A percentile compares a stretch with the other conserved stretches of the same genome.
Evolutionary conservation across 1,140 invertebrate genomes (phyloP).

Genomic region (Euschistus heros): DNA sequence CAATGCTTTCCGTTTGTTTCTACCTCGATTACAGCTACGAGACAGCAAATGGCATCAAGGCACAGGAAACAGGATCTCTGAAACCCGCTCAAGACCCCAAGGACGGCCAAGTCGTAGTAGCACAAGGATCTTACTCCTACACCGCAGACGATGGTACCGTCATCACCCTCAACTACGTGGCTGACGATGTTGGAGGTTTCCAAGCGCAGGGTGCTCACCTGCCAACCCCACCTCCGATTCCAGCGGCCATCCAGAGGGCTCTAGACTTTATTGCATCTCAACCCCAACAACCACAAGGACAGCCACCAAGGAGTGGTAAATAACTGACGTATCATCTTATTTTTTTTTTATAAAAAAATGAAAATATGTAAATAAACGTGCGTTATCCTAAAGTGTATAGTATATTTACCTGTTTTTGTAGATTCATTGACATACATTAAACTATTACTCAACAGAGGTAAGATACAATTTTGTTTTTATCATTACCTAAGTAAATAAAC

Average conservation of each 20-base stretch:
- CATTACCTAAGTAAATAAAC: too few species aligned
- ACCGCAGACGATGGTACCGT: conserved; percentile 59
- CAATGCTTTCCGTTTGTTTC: not conserved
- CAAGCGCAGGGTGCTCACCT: conserved; percentile 47
- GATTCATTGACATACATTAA: too few species aligned
- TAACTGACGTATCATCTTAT: not conserved
- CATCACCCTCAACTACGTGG: conserved; percentile 57
- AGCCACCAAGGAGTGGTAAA: not conserved
- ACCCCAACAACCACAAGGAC: conserved; percentile 28
- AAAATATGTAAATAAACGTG: conserved; percentile 2
- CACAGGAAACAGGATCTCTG: conserved; percentile 20
- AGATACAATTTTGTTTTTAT: too few species aligned
- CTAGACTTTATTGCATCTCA: conserved; percentile 49
- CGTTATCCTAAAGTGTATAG: not conserved
- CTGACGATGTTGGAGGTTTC: conserved; percentile 55
- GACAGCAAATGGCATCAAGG: conserved; percentile 27
- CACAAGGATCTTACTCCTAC: conserved; percentile 50
- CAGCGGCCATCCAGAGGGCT: conserved; percentile 59
- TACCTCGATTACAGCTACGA: conserved; percentile 22
- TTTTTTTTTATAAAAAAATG: not conserved
- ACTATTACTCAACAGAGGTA: too few species aligned
- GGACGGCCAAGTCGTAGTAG: conserved; percentile 46
- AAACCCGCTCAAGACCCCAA: conserved; percentile 23
- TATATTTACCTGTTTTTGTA: not conserved
- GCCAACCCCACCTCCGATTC: conserved; percentile 56